Evolutionary conservation across 2,797 vertebrate species (phyloP).

Genomic region (Champsocephalus gunnari): DNA sequence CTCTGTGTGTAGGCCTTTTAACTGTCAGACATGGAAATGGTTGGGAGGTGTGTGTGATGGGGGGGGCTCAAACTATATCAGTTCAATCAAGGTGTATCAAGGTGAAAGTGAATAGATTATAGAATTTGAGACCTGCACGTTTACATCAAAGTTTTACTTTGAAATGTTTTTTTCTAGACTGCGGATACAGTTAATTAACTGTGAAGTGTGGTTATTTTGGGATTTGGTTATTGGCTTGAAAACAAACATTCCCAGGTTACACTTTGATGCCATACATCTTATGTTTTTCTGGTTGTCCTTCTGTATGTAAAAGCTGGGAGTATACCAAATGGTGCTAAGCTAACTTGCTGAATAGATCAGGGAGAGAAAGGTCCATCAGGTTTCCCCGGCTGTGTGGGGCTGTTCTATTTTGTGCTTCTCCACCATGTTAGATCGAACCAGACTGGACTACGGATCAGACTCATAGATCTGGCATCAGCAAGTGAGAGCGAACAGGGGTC

Average conservation of each 20-base stretch:
- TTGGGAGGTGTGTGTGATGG: conserved; percentile 55
- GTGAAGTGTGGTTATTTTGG: neutral
- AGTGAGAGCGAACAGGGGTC: conserved; percentile 41
- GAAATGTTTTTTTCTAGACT: conserved; percentile 5
- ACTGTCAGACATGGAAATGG: conserved; percentile 73
- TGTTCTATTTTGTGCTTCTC: conserved; percentile 45
- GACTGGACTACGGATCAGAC: conserved; percentile 39
- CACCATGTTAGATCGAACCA: conserved; percentile 29
- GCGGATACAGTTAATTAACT: conserved; percentile 16
- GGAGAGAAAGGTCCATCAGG: conserved; percentile 14
- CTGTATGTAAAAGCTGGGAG: neutral
- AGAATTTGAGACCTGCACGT: conserved; percentile 1
- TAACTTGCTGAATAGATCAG: conserved; percentile 29
- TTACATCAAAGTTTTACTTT: conserved; percentile 22
- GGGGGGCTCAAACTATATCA: conserved; percentile 28
- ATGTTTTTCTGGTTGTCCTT: neutral
- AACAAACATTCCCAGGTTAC: conserved; percentile 16
- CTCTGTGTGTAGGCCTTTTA: conserved; percentile 79
- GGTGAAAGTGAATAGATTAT: conserved; percentile 19
- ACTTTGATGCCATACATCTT: neutral
- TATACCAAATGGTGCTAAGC: conserved; percentile 19
- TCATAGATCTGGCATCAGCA: conserved; percentile 46
- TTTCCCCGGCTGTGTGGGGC: conserved; percentile 27
- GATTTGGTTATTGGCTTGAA: conserved; percentile 1
- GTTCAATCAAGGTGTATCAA: conserved; percentile 58